Conservation (phyloP, 2,113 vertebrate species). For the Gymnobelideus leadbeateri region DNA sequence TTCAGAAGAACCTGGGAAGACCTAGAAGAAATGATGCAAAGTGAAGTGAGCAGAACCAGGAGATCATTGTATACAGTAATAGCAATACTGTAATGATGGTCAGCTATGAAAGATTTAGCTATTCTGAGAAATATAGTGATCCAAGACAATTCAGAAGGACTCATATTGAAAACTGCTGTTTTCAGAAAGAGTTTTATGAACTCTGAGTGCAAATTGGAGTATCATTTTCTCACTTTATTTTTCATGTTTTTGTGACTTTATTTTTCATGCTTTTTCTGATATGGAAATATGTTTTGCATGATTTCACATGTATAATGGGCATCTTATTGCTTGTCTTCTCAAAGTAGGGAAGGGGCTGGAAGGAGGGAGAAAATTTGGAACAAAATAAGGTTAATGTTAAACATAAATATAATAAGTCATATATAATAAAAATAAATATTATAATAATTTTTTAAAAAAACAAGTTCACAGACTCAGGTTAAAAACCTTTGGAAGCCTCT, state of each 20-base stretch:
- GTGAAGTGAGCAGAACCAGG: background rate
- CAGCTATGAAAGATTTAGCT: background rate
- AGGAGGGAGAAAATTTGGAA: no score
- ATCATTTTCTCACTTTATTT: background rate
- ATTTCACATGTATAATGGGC: no score
- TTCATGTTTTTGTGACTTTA: background rate
- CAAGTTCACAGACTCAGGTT: no score
- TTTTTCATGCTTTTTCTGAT: background rate
- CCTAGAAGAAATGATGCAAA: background rate
- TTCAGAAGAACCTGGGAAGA: background rate
- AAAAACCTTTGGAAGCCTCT: no score
- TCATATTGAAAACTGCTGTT: background rate
- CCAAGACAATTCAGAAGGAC: background rate
- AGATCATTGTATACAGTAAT: background rate
- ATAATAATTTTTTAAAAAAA: no score
- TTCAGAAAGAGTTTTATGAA: background rate
- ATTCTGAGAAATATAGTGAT: no score
- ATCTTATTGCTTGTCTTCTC: no score
- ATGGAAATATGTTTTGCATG: background rate
- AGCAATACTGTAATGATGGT: background rate
- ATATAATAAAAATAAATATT: no score
- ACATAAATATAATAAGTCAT: no score
- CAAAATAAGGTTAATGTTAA: no score
- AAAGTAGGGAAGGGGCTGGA: no score
- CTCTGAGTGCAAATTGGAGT: background rate